These are phyloP conservation scores for Drosophila pegasa DNA, from an alignment of 2,888 invertebrate species.

Conservation along the genomic window DNA sequence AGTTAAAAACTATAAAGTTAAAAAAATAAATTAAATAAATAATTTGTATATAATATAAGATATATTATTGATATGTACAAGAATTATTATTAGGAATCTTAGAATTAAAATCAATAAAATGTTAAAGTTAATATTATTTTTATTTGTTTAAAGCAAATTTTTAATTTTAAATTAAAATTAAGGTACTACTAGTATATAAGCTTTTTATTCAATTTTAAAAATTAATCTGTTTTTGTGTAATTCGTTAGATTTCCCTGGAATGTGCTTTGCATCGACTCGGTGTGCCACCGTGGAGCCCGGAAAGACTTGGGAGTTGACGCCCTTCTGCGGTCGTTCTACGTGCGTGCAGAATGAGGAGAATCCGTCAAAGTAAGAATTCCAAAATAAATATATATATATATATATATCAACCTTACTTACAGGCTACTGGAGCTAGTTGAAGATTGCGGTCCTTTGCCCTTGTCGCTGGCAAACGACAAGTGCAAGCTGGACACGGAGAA, in stretches of 20 bases:
- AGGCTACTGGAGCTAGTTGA: constrained; percentile 93
- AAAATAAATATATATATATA: not conserved
- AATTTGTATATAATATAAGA: too few relatives aligned
- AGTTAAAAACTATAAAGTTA: too few relatives aligned
- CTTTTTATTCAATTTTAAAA: too few relatives aligned
- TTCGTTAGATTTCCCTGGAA: constrained; percentile 92
- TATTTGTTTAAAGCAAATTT: too few relatives aligned
- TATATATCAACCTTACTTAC: constrained; percentile 4
- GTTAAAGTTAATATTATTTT: too few relatives aligned
- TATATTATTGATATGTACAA: too few relatives aligned
- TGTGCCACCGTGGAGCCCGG: constrained; percentile 95
- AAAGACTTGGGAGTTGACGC: constrained; percentile 93
- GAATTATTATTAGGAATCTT: too few relatives aligned
- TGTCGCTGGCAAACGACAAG: constrained; percentile 90
- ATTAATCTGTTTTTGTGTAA: not conserved
- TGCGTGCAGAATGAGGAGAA: constrained; percentile 92
- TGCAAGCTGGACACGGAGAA: constrained; percentile 94
- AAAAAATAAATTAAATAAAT: too few relatives aligned
- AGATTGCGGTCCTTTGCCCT: constrained; percentile 95
- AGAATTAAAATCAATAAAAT: too few relatives aligned
- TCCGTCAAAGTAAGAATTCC: constrained; percentile 86
- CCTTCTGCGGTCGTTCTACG: constrained; percentile 96
- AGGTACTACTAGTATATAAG: too few relatives aligned
- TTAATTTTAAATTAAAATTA: too few relatives aligned
- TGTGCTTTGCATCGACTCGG: constrained; percentile 95